Evolutionary conservation across 2,888 invertebrate genomes (phyloP).

Genomic region (Nysson spinosus): DNA sequence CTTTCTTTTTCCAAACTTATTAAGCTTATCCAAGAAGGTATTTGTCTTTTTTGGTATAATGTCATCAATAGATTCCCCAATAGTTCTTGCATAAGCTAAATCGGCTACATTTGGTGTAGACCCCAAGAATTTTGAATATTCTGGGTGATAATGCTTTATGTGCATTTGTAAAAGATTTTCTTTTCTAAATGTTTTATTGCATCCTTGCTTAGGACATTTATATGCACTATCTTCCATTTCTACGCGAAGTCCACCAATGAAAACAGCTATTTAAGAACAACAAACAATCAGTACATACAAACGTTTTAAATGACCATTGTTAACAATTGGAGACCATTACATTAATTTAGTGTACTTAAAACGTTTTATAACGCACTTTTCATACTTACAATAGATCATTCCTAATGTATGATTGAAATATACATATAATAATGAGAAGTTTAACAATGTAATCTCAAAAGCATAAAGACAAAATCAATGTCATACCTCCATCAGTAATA

Average conservation of each 20-base stretch:
- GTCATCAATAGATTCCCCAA: constrained; percentile 80
- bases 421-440: constrained; percentile 33
- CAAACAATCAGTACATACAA: too few species aligned
- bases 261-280: constrained; percentile 79
- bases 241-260: constrained; percentile 77
- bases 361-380: constrained; percentile 79
- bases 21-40: constrained; percentile 77
- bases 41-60: constrained; percentile 71
- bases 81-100: constrained; percentile 88
- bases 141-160: constrained; percentile 95
- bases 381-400: constrained; percentile 68
- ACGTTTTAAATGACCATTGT: too few species aligned
- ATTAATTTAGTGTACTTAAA: too few species aligned
- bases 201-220: constrained; percentile 88
- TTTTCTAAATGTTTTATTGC: constrained; percentile 93
- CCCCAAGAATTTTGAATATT: constrained; percentile 86
- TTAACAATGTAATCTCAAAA: constrained; percentile 23
- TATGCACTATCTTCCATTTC: constrained; percentile 84
- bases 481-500: constrained; percentile 66
- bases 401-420: constrained; percentile 55
- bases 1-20: constrained; percentile 61
- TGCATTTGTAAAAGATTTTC: constrained; percentile 95
- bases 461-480: constrained; percentile 10
- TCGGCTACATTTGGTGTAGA: constrained; percentile 92
- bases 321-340: too few species aligned